These are phyloP conservation scores for Xanthia icteritia DNA, from an alignment of 2,888 invertebrate species.

Conservation along the genomic window DNA sequence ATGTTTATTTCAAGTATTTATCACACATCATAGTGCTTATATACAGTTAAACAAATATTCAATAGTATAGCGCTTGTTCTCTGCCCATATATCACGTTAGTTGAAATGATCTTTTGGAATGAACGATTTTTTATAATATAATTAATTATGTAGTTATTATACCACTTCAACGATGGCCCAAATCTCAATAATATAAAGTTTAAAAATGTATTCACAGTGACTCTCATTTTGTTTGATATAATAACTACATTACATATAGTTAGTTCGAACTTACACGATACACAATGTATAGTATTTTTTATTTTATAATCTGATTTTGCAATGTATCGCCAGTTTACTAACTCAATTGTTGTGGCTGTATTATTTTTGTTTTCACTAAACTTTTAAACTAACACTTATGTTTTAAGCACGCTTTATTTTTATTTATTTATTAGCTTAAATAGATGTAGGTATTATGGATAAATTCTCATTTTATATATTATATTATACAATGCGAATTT, in stretches of 20 bases:
- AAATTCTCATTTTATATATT: slow-evolving; percentile 65
- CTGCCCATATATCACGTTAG: slow-evolving; percentile 32
- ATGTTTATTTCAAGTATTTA: slow-evolving; percentile 46
- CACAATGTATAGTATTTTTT: slow-evolving; percentile 51
- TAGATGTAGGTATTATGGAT: slow-evolving; percentile 64
- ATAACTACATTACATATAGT: slow-evolving; percentile 48
- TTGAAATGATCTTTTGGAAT: slow-evolving; percentile 38
- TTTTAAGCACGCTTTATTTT: slow-evolving; percentile 70
- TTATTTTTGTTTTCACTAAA: slow-evolving; percentile 61
- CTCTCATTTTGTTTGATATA: slow-evolving; percentile 50
- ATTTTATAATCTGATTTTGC: slow-evolving; percentile 50
- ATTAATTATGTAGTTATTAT: slow-evolving; percentile 53
- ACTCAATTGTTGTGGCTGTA: slow-evolving; percentile 63
- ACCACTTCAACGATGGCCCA: slow-evolving; percentile 25
- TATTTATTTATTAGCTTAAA: slow-evolving; percentile 67
- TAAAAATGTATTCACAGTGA: slow-evolving; percentile 1
- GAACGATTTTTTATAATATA: slow-evolving; percentile 37
- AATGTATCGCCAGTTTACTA: slow-evolving; percentile 63
- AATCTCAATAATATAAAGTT: slow-evolving; percentile 22
- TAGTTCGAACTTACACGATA: slow-evolving; percentile 38
- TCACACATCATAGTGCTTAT: slow-evolving; percentile 48
- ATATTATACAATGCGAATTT: slow-evolving; percentile 67
- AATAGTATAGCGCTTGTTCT: slow-evolving; percentile 55
- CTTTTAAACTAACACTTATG: slow-evolving; percentile 68
- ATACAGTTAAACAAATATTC: slow-evolving; percentile 43